A percentile compares a stretch with the other conserved stretches of the same genome.
phyloP scores from a whole-genome alignment of 2,888 invertebrate genomes.

The Eilema caniola region DNA sequence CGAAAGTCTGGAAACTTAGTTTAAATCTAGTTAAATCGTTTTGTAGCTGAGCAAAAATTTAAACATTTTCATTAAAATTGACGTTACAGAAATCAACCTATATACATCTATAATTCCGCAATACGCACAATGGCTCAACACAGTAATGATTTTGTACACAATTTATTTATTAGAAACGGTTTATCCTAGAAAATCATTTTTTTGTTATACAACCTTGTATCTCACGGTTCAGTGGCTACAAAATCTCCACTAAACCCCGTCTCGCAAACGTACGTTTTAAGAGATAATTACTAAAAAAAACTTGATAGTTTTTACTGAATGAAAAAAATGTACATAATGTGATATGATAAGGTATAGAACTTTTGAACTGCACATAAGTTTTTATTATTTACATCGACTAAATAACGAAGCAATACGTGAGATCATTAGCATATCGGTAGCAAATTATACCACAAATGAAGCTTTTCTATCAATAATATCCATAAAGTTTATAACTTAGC shows the following conservation, averaged over 20 bases:
- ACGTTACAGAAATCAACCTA: neutral
- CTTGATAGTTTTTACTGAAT: conserved; percentile 21
- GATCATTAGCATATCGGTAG: neutral
- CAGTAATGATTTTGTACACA: conserved; percentile 49
- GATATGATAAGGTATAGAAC: neutral
- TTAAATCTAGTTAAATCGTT: neutral
- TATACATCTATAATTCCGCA: conserved; percentile 10
- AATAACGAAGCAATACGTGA: neutral
- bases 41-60: too few relatives aligned
- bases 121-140: conserved; percentile 17
- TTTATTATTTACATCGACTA: neutral
- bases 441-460: neutral
- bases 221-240: conserved; percentile 72
- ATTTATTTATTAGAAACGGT: conserved; percentile 60
- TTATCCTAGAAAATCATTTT: conserved; percentile 58
- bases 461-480: neutral
- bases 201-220: conserved; percentile 74
- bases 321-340: conserved; percentile 23
- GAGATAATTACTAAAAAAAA: conserved; percentile 25
- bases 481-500: neutral
- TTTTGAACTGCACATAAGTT: neutral
- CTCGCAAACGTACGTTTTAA: conserved; percentile 40
- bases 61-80: neutral
- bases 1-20: neutral
- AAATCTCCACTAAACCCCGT: conserved; percentile 65